phyloP scores from a whole-genome alignment of 2,113 vertebrate species.

The Microcebus ravelobensis region DNA sequence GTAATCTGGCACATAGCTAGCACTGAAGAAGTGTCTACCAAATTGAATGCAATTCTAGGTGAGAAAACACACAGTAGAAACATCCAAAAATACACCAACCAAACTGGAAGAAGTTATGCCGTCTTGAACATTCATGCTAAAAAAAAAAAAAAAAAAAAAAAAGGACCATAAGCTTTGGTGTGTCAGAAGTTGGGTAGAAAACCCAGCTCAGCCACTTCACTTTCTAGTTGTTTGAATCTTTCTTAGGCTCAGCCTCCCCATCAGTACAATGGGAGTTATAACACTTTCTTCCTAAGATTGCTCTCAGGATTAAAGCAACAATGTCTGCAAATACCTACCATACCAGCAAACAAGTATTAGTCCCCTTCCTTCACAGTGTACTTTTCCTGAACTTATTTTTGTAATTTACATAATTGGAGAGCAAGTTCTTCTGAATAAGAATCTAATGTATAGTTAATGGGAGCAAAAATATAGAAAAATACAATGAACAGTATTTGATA shows the following conservation, averaged over 20 bases:
- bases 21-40: background rate
- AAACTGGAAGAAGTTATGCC: background rate
- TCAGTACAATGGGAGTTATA: background rate
- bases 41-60: background rate
- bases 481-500: no score
- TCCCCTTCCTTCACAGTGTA: background rate
- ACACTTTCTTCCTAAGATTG: background rate
- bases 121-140: background rate
- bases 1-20: background rate
- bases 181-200: background rate
- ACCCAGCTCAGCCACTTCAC: background rate
- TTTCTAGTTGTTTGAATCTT: background rate
- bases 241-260: background rate
- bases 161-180: background rate
- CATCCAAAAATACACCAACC: background rate
- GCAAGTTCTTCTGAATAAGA: background rate
- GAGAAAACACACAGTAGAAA: background rate
- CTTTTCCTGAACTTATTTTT: background rate
- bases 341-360: background rate
- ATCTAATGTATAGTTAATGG: no score
- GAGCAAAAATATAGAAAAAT: no score
- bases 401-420: background rate
- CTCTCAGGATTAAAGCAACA: background rate
- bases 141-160: background rate
- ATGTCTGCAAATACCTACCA: background rate